These are phyloP conservation scores for Tolypeutes matacus DNA, from an alignment of 2,797 vertebrate species.

Conservation along the genomic window DNA sequence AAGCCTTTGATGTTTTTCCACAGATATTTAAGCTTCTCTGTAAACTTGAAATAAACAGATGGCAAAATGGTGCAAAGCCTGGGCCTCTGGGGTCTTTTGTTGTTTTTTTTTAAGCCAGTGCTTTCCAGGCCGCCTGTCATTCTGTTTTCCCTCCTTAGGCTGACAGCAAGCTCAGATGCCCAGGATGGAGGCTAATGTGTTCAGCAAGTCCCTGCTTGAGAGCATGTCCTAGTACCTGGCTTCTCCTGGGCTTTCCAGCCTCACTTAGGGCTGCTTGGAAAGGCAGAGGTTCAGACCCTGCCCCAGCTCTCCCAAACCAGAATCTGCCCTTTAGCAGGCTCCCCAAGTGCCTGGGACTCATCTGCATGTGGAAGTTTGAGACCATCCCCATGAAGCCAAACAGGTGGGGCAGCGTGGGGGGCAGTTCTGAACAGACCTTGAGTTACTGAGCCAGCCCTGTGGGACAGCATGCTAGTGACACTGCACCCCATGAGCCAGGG, in stretches of 20 bases:
- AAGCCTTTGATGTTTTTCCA: constrained; percentile 86
- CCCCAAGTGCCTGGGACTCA: neutral
- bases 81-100: neutral
- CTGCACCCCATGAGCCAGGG: neutral
- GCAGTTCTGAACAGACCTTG: neutral
- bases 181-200: neutral
- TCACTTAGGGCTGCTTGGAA: neutral
- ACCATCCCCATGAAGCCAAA: neutral
- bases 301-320: neutral
- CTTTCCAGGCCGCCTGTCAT: neutral
- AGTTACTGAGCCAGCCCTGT: neutral
- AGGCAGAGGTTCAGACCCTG: neutral
- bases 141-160: neutral
- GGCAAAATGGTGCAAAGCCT: constrained; percentile 82
- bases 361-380: neutral
- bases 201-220: neutral
- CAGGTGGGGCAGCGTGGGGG: neutral
- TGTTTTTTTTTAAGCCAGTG: neutral
- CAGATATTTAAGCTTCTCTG: constrained; percentile 87
- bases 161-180: neutral
- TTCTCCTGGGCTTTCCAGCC: neutral
- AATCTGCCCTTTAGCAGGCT: neutral
- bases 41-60: constrained; percentile 89
- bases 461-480: rapidly evolving
- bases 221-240: neutral